phyloP scores from a whole-genome alignment of 2,888 invertebrate species.

The Platypus cylindrus region DNA sequence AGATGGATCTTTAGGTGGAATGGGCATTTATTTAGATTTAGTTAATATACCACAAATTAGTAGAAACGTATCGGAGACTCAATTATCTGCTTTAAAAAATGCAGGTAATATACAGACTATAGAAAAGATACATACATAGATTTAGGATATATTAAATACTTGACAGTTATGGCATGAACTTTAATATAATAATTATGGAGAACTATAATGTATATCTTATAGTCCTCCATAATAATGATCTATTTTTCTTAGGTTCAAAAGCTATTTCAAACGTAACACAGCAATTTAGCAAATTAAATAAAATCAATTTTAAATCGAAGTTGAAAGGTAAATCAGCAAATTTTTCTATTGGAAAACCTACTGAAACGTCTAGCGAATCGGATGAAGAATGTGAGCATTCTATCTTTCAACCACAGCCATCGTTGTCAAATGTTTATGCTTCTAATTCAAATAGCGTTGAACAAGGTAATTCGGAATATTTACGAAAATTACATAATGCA shows the following conservation, averaged over 20 bases:
- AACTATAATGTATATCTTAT: no score
- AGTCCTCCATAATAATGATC: constrained; percentile 2
- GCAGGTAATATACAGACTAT: constrained; percentile 55
- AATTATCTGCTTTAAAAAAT: constrained; percentile 62
- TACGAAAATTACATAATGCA: no score
- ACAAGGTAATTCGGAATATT: constrained; percentile 21
- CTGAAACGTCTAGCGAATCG: constrained; percentile 39
- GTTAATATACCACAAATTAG: constrained; percentile 53
- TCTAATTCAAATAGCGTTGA: constrained; percentile 22
- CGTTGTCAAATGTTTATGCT: constrained; percentile 19
- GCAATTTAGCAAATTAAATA: constrained; percentile 74
- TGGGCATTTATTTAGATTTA: constrained; percentile 49
- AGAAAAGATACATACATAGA: neutral
- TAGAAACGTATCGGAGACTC: constrained; percentile 80
- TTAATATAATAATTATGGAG: neutral
- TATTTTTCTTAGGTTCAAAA: constrained; percentile 52
- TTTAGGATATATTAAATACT: neutral
- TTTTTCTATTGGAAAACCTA: constrained; percentile 34
- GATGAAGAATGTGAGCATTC: constrained; percentile 56
- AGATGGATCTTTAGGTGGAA: constrained; percentile 36
- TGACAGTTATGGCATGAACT: neutral
- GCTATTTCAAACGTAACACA: constrained; percentile 77
- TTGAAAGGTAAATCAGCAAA: constrained; percentile 36
- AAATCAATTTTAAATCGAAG: constrained; percentile 50
- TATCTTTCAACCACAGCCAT: constrained; percentile 32